Base-by-base conservation (phyloP, 2,113 vertebrate species). In the Camelus bactrianus region DNA sequence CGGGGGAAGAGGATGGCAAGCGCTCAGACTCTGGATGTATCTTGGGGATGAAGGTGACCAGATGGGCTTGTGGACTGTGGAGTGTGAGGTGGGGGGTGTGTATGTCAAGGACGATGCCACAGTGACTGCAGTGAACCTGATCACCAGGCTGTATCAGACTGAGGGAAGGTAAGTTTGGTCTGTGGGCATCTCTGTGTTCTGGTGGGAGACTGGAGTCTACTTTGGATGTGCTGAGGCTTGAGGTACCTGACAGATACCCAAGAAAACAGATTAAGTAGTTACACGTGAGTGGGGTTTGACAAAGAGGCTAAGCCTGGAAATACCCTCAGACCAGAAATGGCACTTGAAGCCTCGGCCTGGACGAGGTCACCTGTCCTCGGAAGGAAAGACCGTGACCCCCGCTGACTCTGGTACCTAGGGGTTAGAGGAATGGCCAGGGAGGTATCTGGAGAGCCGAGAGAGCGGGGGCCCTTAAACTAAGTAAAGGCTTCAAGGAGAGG, bases 171-270 rank as follows among this genome's bases (percentile, higher is more conserved):
- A 38, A n/a, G 6, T 8, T 3, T 72, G 32, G 11, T 56, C n/a
- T 56, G 24, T 35, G 38, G 35, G 20, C 1, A 0, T 8, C 19
- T 5, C 13, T 0, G 1, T 2, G 3, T 22, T 30, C 0, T 20
- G 5, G 9, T 35, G 76, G 46, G 16, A 38, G 19, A 8, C 50
- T 22, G 72, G 54, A 65, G 50, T 67, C 83, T 38, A 35, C 54
- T 65, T 17, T 15, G 56, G 26, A 54, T 30, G 8, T 26, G 32
- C n/a, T 75, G 1, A 52, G 77, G 60, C 86, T n/a, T 85, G 58
- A 60, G 20, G n/a, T 50, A n/a, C 30, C 69, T 24, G 48, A 67
- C 0, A 87, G 60, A 32, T 7, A 32, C 8, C n/a, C 30, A 48
- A 81, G n/a, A 42, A 7, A 89, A 83, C 42, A 72, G 12, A 54